phyloP scores from a whole-genome alignment of 2,888 invertebrate genomes.

The Gibbula magus region DNA sequence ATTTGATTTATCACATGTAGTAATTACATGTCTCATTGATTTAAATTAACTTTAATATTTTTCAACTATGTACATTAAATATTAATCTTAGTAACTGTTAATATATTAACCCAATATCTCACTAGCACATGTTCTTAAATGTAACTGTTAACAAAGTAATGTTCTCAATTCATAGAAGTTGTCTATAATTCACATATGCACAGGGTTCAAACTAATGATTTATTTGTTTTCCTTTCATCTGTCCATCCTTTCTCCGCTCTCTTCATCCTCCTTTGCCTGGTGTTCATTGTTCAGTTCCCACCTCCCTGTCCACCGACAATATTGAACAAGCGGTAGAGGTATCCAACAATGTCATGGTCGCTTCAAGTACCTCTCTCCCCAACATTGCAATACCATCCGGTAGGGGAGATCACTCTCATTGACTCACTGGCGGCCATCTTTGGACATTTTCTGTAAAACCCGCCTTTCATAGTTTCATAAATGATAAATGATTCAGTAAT shows the following conservation, averaged over 20 bases:
- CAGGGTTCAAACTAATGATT: neutral
- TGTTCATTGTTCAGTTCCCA: constrained; percentile 25
- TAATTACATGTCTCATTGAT: no score
- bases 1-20: no score
- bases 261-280: neutral
- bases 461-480: neutral
- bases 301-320: constrained; percentile 38
- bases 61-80: no score
- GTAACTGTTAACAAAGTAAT: no score
- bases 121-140: no score
- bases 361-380: constrained; percentile 39
- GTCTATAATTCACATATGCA: neutral
- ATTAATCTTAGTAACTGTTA: no score
- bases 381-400: constrained; percentile 32
- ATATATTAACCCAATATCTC: no score
- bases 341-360: neutral
- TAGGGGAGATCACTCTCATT: neutral
- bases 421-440: neutral
- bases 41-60: no score
- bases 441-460: neutral
- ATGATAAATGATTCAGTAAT: neutral
- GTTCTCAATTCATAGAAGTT: no score
- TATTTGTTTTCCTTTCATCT: neutral
- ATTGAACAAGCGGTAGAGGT: constrained; percentile 31
- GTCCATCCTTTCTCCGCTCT: neutral